These are phyloP conservation scores for Marcusenius ussheri DNA, from an alignment of 2,113 vertebrate species.

Conservation along the genomic window DNA sequence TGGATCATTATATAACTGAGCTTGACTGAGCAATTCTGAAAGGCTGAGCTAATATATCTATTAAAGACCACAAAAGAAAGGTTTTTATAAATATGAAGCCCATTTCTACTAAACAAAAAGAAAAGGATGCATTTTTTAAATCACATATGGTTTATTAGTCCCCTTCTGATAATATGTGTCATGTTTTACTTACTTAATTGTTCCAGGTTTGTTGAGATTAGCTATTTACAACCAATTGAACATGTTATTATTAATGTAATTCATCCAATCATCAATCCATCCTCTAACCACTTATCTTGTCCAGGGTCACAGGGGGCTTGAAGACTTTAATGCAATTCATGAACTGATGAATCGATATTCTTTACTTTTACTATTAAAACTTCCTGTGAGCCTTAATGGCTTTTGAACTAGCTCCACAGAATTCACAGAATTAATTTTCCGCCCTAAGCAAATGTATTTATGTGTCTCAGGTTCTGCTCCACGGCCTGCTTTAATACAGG, in stretches of 20 bases:
- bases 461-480: background rate
- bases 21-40: background rate
- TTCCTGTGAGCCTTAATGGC: background rate
- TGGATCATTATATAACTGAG: background rate
- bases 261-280: background rate
- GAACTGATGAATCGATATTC: background rate
- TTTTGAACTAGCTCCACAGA: background rate
- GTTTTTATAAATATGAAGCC: background rate
- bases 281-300: background rate
- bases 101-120: background rate
- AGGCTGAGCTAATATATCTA: background rate
- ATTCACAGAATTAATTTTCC: background rate
- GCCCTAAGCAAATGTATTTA: background rate
- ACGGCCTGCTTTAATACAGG: background rate
- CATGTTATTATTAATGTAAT: background rate
- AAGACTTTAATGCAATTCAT: background rate
- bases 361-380: slow-evolving; percentile 4
- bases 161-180: background rate
- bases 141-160: background rate
- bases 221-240: background rate
- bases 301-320: background rate
- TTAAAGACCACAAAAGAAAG: background rate
- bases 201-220: background rate
- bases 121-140: background rate
- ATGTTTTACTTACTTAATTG: background rate